phyloP scores from a whole-genome alignment of 2,797 vertebrate species.

The Anguilla megastoma region DNA sequence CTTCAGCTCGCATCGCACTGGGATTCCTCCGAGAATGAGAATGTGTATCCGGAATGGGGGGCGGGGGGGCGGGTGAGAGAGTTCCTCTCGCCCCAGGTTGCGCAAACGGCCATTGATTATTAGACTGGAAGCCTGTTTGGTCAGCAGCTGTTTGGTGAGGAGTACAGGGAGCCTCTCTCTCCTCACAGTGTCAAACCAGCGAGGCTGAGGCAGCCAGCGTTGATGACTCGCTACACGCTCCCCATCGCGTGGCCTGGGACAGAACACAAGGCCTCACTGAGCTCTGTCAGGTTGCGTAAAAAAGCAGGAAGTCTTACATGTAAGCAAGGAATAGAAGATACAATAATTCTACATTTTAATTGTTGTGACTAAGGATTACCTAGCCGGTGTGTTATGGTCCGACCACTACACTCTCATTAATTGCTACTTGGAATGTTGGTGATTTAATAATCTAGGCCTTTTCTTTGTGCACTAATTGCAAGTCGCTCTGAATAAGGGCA shows the following conservation, averaged over 20 bases:
- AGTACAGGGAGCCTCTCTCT: neutral
- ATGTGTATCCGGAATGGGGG: neutral
- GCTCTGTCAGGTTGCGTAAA: neutral
- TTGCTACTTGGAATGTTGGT: neutral
- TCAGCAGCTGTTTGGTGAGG: conserved; percentile 8
- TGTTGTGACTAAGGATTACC: neutral
- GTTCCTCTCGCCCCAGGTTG: neutral
- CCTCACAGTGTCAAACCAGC: neutral
- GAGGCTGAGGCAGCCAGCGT: neutral
- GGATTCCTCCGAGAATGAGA: neutral
- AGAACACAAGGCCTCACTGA: conserved; percentile 3
- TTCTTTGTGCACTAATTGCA: neutral
- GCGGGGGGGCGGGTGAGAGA: neutral
- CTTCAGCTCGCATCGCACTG: neutral
- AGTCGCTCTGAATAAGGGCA: neutral
- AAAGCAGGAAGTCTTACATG: neutral
- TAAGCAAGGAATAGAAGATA: neutral
- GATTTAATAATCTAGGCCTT: neutral
- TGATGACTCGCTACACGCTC: neutral
- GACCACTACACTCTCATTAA: neutral
- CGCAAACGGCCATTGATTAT: conserved; percentile 17
- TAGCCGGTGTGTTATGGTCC: neutral
- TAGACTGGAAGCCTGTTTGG: neutral
- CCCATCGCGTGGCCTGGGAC: neutral
- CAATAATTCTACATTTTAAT: neutral